Conservation (phyloP, 2,888 invertebrate genomes). For the Branchipolynoe longqiensis region DNA sequence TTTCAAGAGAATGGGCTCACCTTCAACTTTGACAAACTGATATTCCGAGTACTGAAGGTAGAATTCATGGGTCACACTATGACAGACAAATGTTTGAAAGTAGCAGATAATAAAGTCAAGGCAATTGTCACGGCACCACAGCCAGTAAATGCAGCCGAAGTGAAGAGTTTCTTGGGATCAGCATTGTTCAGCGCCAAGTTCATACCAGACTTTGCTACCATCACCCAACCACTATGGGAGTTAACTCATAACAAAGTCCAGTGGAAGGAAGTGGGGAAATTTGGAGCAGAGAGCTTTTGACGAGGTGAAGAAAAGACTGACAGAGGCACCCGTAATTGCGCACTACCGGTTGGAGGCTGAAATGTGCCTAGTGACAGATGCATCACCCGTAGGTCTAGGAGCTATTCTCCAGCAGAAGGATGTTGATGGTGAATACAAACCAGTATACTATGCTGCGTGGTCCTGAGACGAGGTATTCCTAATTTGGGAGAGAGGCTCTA, state of each 20-base stretch:
- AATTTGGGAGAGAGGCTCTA: constrained; percentile 67
- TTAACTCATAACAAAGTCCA: not conserved
- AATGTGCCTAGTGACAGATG: constrained; percentile 62
- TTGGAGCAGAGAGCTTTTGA: constrained; percentile 6
- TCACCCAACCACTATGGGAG: not conserved
- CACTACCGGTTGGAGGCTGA: not conserved
- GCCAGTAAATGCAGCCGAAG: constrained; percentile 67
- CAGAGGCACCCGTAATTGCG: not conserved
- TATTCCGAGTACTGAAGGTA: not conserved
- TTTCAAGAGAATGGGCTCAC: too few species aligned
- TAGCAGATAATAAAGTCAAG: constrained; percentile 25
- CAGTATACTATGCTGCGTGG: constrained; percentile 65
- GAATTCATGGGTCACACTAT: constrained; percentile 60
- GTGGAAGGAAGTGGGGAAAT: not conserved
- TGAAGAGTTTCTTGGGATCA: constrained; percentile 70
- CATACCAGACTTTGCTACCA: not conserved
- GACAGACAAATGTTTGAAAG: not conserved
- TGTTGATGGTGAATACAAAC: constrained; percentile 59
- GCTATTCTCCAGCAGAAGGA: constrained; percentile 62
- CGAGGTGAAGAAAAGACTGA: constrained; percentile 29
- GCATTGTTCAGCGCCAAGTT: constrained; percentile 55
- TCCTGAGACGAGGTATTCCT: constrained; percentile 65
- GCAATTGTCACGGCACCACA: constrained; percentile 65
- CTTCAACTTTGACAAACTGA: constrained; percentile 1
- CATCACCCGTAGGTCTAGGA: constrained; percentile 63